phyloP scores from a whole-genome alignment of 2,888 invertebrate genomes.

The Ametastegia equiseti region DNA sequence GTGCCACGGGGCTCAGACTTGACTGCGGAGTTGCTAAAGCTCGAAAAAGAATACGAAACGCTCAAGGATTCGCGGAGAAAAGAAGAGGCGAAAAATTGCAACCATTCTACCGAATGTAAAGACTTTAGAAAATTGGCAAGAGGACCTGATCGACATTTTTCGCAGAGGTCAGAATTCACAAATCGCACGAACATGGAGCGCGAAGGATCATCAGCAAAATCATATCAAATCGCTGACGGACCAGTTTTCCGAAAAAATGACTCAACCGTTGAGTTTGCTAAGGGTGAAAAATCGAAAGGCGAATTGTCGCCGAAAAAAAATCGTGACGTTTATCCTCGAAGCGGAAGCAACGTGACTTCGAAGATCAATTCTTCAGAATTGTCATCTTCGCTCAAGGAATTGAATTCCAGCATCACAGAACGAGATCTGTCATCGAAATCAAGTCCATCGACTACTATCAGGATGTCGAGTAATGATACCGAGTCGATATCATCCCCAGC shows the following conservation, averaged over 20 bases:
- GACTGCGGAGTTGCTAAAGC: conserved; percentile 52
- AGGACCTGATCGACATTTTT: not conserved
- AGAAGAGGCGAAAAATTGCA: not conserved
- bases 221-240: not conserved
- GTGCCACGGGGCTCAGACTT: conserved; percentile 30
- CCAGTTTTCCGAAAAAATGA: not conserved
- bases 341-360: not conserved
- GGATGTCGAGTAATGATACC: not conserved
- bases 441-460: not conserved
- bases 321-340: not conserved
- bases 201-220: not conserved
- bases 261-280: not conserved
- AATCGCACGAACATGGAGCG: not conserved
- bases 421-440: not conserved
- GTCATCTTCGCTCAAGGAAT: not conserved
- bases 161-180: not conserved
- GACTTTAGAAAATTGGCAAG: conserved; percentile 38
- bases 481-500: not conserved
- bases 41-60: conserved; percentile 56
- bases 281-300: not conserved
- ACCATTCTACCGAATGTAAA: conserved; percentile 9
- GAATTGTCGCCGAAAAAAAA: not conserved
- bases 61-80: conserved; percentile 41
- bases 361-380: not conserved
- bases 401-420: not conserved